Evolutionary conservation across 2,888 invertebrate genomes (phyloP).

Genomic region (Xylocampa areola): DNA sequence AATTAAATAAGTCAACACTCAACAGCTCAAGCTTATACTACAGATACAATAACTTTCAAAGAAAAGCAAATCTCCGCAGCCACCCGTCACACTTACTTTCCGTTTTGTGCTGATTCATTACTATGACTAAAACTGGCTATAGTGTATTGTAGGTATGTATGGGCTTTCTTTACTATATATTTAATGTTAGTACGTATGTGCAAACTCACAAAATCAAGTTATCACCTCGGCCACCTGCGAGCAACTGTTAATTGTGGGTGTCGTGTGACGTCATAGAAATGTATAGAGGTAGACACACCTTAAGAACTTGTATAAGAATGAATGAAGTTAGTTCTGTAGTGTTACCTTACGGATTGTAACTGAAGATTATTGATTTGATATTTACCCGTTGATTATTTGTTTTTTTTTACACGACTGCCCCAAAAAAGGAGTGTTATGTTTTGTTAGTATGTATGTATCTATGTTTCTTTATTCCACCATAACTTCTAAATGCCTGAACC

Average conservation of each 20-base stretch:
- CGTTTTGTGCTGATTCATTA: neutral
- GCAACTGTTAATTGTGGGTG: conserved; percentile 36
- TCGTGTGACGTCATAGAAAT: conserved; percentile 46
- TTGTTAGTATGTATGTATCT: no score
- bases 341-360: neutral
- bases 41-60: no score
- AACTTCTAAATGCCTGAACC: no score
- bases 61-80: no score
- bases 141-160: neutral
- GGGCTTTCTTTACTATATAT: conserved; percentile 19
- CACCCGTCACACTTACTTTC: no score
- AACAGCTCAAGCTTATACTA: no score
- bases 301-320: conserved; percentile 6
- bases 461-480: no score
- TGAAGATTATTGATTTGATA: conserved; percentile 8
- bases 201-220: conserved; percentile 43
- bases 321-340: conserved; percentile 15
- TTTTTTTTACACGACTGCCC: no score
- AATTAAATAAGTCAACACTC: no score
- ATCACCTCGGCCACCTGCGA: conserved; percentile 55
- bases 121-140: neutral
- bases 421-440: no score
- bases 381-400: no score
- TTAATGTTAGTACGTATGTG: conserved; percentile 7
- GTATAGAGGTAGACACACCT: conserved; percentile 42